These are phyloP conservation scores for Gobio occitaniae DNA, from an alignment of 2,797 vertebrate species.

Conservation along the genomic window DNA sequence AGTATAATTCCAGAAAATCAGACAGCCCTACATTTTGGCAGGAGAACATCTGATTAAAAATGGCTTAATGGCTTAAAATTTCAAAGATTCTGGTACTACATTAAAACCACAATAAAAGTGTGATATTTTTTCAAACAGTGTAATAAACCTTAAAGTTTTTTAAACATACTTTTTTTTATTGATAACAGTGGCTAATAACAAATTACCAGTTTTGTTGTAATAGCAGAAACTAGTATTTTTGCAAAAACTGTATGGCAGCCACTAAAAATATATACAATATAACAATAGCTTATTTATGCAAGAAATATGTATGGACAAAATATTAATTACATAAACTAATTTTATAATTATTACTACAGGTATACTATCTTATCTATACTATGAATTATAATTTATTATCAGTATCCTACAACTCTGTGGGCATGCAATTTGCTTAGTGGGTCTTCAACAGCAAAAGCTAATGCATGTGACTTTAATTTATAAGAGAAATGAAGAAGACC, in stretches of 20 bases:
- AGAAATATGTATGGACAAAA: background rate
- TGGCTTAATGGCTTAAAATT: background rate
- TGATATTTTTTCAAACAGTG: background rate
- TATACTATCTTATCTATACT: background rate
- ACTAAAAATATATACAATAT: background rate
- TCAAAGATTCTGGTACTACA: background rate
- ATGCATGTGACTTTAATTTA: background rate
- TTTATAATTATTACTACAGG: background rate
- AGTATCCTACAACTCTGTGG: background rate
- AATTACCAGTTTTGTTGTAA: no score
- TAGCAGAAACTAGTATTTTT: no score
- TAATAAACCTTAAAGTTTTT: background rate
- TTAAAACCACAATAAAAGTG: background rate
- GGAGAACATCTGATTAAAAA: background rate
- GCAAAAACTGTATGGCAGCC: no score
- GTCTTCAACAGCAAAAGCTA: background rate
- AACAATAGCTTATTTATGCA: background rate
- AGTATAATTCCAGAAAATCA: background rate
- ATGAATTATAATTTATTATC: background rate
- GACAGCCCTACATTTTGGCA: background rate
- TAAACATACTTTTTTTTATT: background rate
- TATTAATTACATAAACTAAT: background rate
- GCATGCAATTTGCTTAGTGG: background rate
- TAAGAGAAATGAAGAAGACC: background rate
- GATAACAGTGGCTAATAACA: background rate